A percentile compares a stretch with the other conserved stretches of the same genome.
phyloP scores from a whole-genome alignment of 2,888 invertebrate species.

The Noctua janthina region DNA sequence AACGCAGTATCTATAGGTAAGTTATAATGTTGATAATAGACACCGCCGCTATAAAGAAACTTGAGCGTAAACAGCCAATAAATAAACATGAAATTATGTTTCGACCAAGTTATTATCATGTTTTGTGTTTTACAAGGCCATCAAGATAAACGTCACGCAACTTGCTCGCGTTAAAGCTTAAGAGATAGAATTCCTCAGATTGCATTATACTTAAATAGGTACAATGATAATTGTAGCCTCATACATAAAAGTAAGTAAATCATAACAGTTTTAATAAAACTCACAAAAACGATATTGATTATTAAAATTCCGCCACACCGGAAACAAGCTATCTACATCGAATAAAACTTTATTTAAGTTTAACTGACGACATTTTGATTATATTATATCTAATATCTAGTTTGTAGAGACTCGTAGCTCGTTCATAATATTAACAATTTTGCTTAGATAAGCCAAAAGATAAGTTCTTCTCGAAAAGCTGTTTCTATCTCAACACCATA shows the following conservation, averaged over 20 bases:
- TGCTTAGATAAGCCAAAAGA: constrained; percentile 76
- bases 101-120: constrained; percentile 73
- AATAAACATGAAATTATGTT: constrained; percentile 76
- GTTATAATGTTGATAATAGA: constrained; percentile 86
- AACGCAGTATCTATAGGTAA: constrained; percentile 81
- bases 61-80: constrained; percentile 75
- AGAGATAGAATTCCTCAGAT: constrained; percentile 43
- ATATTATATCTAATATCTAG: constrained; percentile 56
- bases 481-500: constrained; percentile 87
- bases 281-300: constrained; percentile 17
- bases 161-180: constrained; percentile 52
- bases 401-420: constrained; percentile 53
- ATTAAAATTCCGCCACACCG: constrained; percentile 19
- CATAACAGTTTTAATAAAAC: constrained; percentile 3
- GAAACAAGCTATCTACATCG: constrained; percentile 42
- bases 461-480: constrained; percentile 80
- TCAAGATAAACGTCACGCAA: constrained; percentile 70
- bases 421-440: constrained; percentile 75
- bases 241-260: not conserved
- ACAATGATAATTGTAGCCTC: not conserved
- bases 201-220: not conserved
- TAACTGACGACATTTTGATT: constrained; percentile 51
- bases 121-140: constrained; percentile 74
- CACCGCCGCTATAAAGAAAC: constrained; percentile 75
- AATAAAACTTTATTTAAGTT: constrained; percentile 52